Evolutionary conservation across 2,113 vertebrate genomes (phyloP).

Genomic region (Toxotes chatareus): DNA sequence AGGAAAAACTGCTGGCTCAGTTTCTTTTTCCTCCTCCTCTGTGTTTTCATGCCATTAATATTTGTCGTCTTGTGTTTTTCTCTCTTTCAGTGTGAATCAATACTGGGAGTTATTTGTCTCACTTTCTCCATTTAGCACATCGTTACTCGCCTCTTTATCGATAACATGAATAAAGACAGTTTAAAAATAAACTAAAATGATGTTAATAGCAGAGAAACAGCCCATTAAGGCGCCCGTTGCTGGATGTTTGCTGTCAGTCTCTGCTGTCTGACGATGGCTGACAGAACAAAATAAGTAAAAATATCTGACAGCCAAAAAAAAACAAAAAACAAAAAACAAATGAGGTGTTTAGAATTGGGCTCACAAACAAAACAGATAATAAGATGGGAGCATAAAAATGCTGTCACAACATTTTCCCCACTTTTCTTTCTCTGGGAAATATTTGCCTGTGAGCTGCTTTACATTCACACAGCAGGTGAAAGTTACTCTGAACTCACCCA

Average conservation of each 20-base stretch:
- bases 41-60: conserved; percentile 10
- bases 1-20: background rate
- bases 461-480: conserved; percentile 35
- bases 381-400: background rate
- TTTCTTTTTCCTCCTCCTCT: background rate
- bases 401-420: background rate
- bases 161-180: background rate
- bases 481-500: background rate
- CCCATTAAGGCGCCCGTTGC: background rate
- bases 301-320: background rate
- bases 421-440: conserved; percentile 3
- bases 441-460: conserved; percentile 16
- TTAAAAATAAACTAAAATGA: background rate
- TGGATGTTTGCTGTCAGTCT: background rate
- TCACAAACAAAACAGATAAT: background rate
- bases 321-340: background rate
- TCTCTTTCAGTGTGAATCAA: conserved; percentile 19
- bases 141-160: background rate
- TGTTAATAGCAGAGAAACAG: background rate
- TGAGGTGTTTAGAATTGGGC: background rate
- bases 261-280: background rate
- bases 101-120: conserved; percentile 17
- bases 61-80: conserved; percentile 2
- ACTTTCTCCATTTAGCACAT: conserved; percentile 7
- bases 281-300: background rate